A percentile compares a stretch with the other conserved stretches of the same genome.
These are phyloP conservation scores for Xiphydria camelus DNA, from an alignment of 2,888 invertebrate species.

Conservation along the genomic window DNA sequence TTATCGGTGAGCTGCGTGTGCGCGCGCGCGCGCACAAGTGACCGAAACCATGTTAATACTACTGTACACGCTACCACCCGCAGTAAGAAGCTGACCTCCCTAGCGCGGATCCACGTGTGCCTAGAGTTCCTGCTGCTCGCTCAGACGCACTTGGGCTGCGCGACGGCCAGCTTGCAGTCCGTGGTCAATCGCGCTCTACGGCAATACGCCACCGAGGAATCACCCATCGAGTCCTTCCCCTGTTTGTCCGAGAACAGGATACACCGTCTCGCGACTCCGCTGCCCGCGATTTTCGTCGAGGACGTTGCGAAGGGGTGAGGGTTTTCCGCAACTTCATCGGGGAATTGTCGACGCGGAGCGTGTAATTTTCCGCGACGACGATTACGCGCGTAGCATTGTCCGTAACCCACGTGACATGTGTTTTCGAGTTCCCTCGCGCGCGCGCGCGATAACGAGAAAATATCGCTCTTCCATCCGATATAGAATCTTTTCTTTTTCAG, in stretches of 20 bases:
- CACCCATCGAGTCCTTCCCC: conserved; percentile 26
- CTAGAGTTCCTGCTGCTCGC: conserved; percentile 43
- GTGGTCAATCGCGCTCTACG: conserved; percentile 36
- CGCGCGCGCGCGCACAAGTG: neutral
- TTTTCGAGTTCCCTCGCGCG: too few species aligned
- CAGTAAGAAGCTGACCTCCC: conserved; percentile 35
- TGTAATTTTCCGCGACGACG: too few species aligned
- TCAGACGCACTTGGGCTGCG: conserved; percentile 39
- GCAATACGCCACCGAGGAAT: conserved; percentile 33
- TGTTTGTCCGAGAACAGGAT: conserved; percentile 25
- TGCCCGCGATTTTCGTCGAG: conserved; percentile 25
- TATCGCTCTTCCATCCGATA: neutral
- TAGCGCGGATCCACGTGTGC: conserved; percentile 44
- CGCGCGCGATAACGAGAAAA: conserved; percentile 2
- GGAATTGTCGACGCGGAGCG: too few species aligned
- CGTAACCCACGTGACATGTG: too few species aligned
- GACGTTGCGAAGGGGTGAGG: conserved; percentile 34
- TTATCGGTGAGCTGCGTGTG: conserved; percentile 2
- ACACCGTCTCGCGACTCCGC: conserved; percentile 21
- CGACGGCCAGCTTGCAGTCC: conserved; percentile 29
- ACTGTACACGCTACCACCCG: conserved; percentile 5
- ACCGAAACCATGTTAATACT: neutral
- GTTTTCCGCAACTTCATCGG: too few species aligned
- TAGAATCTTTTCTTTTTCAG: conserved; percentile 15
- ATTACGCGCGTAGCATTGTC: too few species aligned